A percentile compares a stretch with the other conserved stretches of the same genome.
These are phyloP conservation scores for Bimastos eiseni DNA, from an alignment of 2,888 invertebrate species.

Conservation along the genomic window DNA sequence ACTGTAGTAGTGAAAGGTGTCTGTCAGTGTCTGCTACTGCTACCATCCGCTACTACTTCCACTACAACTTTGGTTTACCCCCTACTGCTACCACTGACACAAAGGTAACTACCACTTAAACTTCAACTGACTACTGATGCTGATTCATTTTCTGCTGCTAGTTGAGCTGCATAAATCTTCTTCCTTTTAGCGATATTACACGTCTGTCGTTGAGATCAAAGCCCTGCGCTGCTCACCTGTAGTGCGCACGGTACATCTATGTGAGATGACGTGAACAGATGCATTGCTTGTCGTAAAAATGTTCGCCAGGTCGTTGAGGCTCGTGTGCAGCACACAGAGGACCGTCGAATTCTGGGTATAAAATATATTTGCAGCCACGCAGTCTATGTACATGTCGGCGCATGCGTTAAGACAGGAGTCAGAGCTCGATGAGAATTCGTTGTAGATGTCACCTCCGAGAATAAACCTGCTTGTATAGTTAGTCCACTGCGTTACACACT, in stretches of 20 bases:
- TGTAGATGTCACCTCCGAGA: not conserved
- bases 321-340: not conserved
- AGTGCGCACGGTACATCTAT: not conserved
- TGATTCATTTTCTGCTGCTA: too few species aligned
- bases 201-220: not conserved
- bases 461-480: not conserved
- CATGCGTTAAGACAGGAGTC: not conserved
- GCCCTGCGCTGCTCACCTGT: not conserved
- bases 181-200: not conserved
- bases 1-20: too few species aligned
- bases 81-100: too few species aligned
- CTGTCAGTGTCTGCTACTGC: too few species aligned
- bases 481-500: not conserved
- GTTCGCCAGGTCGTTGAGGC: not conserved
- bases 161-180: too few species aligned
- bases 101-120: too few species aligned
- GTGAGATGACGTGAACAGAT: not conserved
- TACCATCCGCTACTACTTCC: too few species aligned
- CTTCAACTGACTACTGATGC: too few species aligned
- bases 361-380: not conserved
- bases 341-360: not conserved
- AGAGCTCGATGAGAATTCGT: not conserved
- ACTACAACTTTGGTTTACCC: too few species aligned
- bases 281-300: not conserved
- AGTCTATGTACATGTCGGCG: not conserved